Evolutionary conservation across 2,888 invertebrate species (phyloP).

Genomic region (Theretra japonica): DNA sequence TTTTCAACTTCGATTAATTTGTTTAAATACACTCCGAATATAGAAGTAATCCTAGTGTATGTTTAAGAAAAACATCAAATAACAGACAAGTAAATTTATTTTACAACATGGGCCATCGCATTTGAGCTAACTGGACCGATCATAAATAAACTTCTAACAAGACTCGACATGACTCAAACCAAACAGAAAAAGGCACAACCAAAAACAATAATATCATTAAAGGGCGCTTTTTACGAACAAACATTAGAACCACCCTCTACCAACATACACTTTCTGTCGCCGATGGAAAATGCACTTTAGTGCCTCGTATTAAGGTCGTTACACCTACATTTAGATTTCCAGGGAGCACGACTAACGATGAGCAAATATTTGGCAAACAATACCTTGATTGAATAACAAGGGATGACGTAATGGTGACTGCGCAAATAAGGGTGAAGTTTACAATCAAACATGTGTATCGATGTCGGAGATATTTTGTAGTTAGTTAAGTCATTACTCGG

Average conservation of each 20-base stretch:
- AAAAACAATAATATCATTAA: constrained; percentile 21
- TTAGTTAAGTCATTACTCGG: constrained; percentile 11
- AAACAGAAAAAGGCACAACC: constrained; percentile 20
- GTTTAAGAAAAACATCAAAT: too few species aligned
- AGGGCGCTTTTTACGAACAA: constrained; percentile 17
- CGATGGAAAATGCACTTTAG: constrained; percentile 11
- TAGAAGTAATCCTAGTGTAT: too few species aligned
- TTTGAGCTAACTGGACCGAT: too few species aligned
- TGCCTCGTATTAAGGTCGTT: not conserved
- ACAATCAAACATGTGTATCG: constrained; percentile 16
- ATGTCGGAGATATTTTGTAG: not conserved
- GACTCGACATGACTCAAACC: not conserved
- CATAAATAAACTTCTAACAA: not conserved
- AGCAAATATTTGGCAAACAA: constrained; percentile 69
- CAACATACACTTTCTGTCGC: not conserved
- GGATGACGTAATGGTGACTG: constrained; percentile 48
- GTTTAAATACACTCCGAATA: too few species aligned
- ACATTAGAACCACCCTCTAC: constrained; percentile 16
- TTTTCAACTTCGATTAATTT: too few species aligned
- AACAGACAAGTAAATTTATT: too few species aligned
- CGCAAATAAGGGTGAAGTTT: constrained; percentile 36
- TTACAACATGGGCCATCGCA: too few species aligned
- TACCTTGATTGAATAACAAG: constrained; percentile 63
- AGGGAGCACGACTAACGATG: constrained; percentile 60
- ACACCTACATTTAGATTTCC: not conserved